Evolutionary conservation across 2,797 vertebrate species (phyloP).

Genomic region (Sorex maritimensis): DNA sequence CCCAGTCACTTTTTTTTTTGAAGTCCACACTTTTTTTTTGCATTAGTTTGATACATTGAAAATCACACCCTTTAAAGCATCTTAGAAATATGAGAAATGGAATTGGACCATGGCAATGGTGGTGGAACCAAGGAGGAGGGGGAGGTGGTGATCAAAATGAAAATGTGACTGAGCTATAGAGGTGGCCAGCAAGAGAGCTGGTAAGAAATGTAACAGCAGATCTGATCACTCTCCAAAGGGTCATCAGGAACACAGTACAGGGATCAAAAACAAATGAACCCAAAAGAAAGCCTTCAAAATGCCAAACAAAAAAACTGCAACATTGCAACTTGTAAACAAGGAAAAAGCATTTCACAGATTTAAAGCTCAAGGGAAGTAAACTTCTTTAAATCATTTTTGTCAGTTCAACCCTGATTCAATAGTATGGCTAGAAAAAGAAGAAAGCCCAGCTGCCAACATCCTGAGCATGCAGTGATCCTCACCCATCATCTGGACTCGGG

Average conservation of each 20-base stretch:
- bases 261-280: slow-evolving; percentile 77
- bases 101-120: slow-evolving; percentile 68
- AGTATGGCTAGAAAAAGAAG: slow-evolving; percentile 92
- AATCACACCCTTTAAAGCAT: slow-evolving; percentile 90
- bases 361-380: slow-evolving; percentile 92
- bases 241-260: slow-evolving; percentile 87
- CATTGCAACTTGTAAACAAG: slow-evolving; percentile 93
- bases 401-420: slow-evolving; percentile 92
- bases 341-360: slow-evolving; percentile 95
- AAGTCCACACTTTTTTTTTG: slow-evolving; percentile 92
- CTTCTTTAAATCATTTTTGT: slow-evolving; percentile 92
- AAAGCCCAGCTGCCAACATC: slow-evolving; percentile 87
- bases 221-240: slow-evolving; percentile 84
- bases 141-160: slow-evolving; percentile 22
- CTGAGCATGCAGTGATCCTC: slow-evolving; percentile 86
- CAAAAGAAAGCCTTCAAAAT: slow-evolving; percentile 48
- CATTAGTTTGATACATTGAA: slow-evolving; percentile 89
- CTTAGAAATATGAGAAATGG: slow-evolving; percentile 83
- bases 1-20: slow-evolving; percentile 74
- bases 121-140: neutral
- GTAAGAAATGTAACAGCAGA: slow-evolving; percentile 90
- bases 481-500: too few relatives aligned
- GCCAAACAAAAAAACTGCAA: slow-evolving; percentile 83
- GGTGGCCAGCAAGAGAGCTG: slow-evolving; percentile 81
- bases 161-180: slow-evolving; percentile 72